A percentile compares a stretch with the other conserved stretches of the same genome.
phyloP scores from a whole-genome alignment of 1,140 invertebrate genomes.

The Cylas formicarius region DNA sequence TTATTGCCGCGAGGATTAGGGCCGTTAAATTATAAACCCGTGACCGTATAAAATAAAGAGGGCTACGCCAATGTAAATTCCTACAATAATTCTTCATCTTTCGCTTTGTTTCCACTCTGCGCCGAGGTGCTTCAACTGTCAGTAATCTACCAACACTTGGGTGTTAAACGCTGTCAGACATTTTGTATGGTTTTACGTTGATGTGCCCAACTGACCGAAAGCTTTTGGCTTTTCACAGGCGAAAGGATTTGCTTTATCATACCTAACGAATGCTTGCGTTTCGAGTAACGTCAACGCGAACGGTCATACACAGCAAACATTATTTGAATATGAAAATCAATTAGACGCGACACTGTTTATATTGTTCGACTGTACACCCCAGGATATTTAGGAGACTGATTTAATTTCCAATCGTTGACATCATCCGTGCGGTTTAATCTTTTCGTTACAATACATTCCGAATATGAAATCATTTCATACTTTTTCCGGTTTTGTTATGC shows the following conservation, averaged over 20 bases:
- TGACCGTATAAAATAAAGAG: too few relatives aligned
- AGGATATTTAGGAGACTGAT: too few relatives aligned
- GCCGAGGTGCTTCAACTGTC: conserved; percentile 18
- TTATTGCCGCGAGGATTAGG: too few relatives aligned
- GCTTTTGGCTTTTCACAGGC: conserved; percentile 22
- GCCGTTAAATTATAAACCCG: too few relatives aligned
- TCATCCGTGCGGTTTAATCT: too few relatives aligned
- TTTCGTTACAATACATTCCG: too few relatives aligned
- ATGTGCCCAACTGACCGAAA: conserved; percentile 23
- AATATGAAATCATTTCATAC: too few relatives aligned
- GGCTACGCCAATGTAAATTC: conserved; percentile 2
- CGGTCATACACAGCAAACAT: conserved; percentile 18
- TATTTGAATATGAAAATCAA: conserved; percentile 27
- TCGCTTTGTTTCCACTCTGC: conserved; percentile 4
- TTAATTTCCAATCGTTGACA: too few relatives aligned
- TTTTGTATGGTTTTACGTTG: conserved; percentile 23
- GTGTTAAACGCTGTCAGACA: conserved; percentile 21
- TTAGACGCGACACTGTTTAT: conserved; percentile 14
- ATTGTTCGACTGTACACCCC: too few relatives aligned
- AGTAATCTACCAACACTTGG: conserved; percentile 17
- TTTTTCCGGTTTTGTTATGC: too few relatives aligned
- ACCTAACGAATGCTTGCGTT: conserved; percentile 21
- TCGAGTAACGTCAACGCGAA: conserved; percentile 11
- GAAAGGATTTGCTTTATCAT: conserved; percentile 17
- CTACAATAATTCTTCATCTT: conserved; percentile 14